A percentile compares a stretch with the other conserved stretches of the same genome.
These are phyloP conservation scores for Syngnathus acus DNA, from an alignment of 2,797 vertebrate species.

Conservation along the genomic window DNA sequence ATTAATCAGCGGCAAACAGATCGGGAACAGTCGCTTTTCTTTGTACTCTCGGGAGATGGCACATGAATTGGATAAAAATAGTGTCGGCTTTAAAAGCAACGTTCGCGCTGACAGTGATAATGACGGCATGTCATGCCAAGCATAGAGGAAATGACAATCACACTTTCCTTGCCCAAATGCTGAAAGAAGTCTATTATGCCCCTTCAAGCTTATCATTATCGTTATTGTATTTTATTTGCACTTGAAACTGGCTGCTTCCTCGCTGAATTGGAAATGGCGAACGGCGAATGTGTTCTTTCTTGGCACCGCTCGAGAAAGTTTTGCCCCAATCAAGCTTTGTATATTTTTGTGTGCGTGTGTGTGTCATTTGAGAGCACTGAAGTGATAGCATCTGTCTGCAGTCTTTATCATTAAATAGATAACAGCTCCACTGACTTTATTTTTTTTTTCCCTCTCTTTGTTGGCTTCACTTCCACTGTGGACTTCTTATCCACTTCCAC, in stretches of 20 bases:
- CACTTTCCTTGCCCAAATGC: slow-evolving; percentile 3
- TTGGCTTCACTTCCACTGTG: slow-evolving; percentile 20
- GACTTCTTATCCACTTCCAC: not conserved
- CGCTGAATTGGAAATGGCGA: not conserved
- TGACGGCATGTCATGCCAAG: slow-evolving; percentile 27
- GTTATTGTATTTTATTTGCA: not conserved
- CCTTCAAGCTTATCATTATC: not conserved
- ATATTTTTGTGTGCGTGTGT: slow-evolving; percentile 1
- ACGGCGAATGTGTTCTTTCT: no score
- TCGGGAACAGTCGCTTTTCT: not conserved
- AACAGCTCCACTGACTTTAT: slow-evolving; percentile 40
- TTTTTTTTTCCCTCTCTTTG: slow-evolving; percentile 34
- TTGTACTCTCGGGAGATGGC: slow-evolving; percentile 10
- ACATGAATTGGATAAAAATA: slow-evolving; percentile 40
- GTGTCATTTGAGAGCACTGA: not conserved
- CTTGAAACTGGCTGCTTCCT: not conserved
- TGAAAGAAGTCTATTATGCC: not conserved
- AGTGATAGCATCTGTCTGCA: slow-evolving; percentile 12
- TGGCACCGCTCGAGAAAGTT: not conserved
- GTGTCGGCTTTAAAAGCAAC: slow-evolving; percentile 24
- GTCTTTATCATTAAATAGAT: slow-evolving; percentile 58
- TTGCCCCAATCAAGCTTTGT: not conserved
- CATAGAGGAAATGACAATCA: slow-evolving; percentile 14
- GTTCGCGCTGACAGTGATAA: slow-evolving; percentile 37
- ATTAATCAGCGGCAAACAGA: not conserved